These are phyloP conservation scores for Argya squamiceps DNA, from an alignment of 2,797 vertebrate species.

Conservation along the genomic window DNA sequence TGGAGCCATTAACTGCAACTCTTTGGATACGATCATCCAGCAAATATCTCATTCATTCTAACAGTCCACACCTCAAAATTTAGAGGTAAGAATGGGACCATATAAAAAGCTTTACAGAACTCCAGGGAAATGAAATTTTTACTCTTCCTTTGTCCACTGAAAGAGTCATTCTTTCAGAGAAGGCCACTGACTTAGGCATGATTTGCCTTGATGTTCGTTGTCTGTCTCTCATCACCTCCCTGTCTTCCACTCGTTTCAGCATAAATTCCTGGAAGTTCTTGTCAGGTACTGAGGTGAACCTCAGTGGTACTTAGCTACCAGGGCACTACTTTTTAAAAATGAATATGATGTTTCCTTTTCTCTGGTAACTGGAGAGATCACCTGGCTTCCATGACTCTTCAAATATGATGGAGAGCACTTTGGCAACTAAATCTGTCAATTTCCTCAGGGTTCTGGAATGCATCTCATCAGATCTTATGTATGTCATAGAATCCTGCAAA, in stretches of 20 bases:
- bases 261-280: background rate
- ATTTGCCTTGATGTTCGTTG: background rate
- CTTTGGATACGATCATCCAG: background rate
- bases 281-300: background rate
- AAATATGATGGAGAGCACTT: background rate
- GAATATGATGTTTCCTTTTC: background rate
- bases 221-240: background rate
- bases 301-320: background rate
- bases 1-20: background rate
- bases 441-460: background rate
- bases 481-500: background rate
- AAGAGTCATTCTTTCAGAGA: background rate
- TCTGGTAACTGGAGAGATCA: background rate
- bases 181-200: background rate
- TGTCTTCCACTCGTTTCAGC: background rate
- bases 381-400: background rate
- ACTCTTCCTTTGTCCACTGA: background rate
- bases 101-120: background rate
- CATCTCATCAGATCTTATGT: background rate
- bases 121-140: background rate
- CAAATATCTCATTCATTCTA: background rate
- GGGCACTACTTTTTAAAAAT: background rate
- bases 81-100: background rate
- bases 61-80: background rate
- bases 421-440: background rate